A percentile compares a stretch with the other conserved stretches of the same genome.
phyloP scores from a whole-genome alignment of 2,888 invertebrate genomes.

The Teleogryllus oceanicus region DNA sequence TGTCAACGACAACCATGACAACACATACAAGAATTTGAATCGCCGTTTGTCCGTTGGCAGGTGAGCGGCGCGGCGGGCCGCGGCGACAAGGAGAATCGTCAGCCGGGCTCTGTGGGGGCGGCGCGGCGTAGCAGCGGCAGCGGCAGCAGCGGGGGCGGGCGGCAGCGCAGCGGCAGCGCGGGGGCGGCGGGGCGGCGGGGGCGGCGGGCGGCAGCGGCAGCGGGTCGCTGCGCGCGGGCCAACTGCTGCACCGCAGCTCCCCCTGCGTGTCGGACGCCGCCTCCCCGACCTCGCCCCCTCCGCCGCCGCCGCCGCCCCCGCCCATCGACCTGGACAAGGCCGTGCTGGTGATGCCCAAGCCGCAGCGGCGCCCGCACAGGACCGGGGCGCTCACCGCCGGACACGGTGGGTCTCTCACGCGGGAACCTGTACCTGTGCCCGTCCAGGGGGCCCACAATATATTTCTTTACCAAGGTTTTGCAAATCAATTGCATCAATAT shows the following conservation, averaged over 20 bases:
- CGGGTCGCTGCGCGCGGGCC: neutral
- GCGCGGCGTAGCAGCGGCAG: slow-evolving; percentile 44
- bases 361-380: neutral
- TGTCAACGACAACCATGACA: too few species aligned
- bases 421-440: too few species aligned
- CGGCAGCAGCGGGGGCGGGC: slow-evolving; percentile 38
- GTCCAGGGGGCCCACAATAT: too few species aligned
- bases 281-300: neutral
- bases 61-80: neutral
- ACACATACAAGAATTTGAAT: neutral
- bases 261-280: neutral
- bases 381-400: neutral
- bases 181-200: neutral
- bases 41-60: neutral
- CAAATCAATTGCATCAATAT: neutral
- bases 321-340: neutral
- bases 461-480: too few species aligned
- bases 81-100: neutral
- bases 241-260: neutral
- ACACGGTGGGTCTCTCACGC: neutral
- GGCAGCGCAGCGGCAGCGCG: neutral
- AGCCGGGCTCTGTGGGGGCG: neutral
- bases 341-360: neutral
- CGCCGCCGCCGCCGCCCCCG: neutral
- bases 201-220: slow-evolving; percentile 12